Evolutionary conservation across 2,797 vertebrate species (phyloP).

Genomic region (Morelia viridis): DNA sequence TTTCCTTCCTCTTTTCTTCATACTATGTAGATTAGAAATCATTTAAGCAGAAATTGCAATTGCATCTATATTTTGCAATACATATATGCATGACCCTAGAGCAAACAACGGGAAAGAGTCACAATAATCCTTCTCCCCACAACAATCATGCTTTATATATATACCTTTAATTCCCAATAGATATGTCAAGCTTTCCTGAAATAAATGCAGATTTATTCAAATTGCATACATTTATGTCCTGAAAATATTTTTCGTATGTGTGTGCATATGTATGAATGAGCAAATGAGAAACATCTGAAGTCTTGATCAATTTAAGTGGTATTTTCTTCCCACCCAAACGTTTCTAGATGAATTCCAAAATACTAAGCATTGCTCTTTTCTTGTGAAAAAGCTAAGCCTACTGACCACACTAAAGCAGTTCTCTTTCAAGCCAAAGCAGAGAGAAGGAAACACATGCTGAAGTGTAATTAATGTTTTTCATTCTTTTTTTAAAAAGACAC

Average conservation of each 20-base stretch:
- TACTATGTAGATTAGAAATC: background rate
- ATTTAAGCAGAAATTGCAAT: background rate
- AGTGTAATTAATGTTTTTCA: constrained; percentile 48
- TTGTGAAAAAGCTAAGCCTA: background rate
- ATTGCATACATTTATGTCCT: background rate
- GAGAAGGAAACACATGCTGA: constrained; percentile 16
- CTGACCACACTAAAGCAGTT: background rate
- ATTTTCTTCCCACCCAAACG: background rate
- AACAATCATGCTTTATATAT: background rate
- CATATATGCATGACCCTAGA: background rate
- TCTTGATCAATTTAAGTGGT: background rate
- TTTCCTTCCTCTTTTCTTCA: background rate
- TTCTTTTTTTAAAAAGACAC: constrained; percentile 2
- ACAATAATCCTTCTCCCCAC: background rate
- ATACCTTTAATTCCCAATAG: background rate
- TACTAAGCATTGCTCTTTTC: constrained; percentile 4
- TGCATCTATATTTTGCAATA: background rate
- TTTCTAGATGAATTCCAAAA: background rate
- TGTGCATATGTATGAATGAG: background rate
- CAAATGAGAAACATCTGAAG: background rate
- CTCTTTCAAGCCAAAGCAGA: constrained; percentile 8
- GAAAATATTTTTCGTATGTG: background rate
- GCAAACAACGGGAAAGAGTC: background rate
- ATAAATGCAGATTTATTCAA: background rate
- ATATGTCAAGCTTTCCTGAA: background rate